Evolutionary conservation across 1,140 invertebrate genomes (phyloP), one percentile per base, ranked within the genome.

Genomic region (Pogonomyrmex barbatus): DNA sequence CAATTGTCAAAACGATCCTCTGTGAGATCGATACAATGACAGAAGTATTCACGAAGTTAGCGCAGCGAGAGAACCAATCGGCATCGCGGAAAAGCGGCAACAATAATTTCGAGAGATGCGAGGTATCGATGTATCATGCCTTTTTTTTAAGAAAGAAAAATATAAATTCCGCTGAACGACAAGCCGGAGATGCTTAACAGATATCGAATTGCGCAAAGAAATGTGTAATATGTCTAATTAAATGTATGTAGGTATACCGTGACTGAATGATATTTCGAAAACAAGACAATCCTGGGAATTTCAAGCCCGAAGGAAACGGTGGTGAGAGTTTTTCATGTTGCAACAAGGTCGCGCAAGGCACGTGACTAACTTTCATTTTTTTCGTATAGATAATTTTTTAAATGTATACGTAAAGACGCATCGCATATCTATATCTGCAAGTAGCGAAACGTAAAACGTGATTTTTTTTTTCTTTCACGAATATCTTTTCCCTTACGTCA

Each of bases 281-380:
- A 82, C 39, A 56, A 82, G 45, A 73, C 79, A 71, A 73, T 81
- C 62, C 47, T 81, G 77, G 36, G 77, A 81, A 70, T 68, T 54
- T 12, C 4, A 42, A 8, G n/a, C 1, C 9, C 12, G 39, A 3
- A 17, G 47, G 24, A 81, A 70, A 14, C 14, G 14, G 42, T 14
- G 75, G 24, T n/a, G 58, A 77, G 56, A 45, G 4, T 77, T 63
- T 77, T 62, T 77, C 58, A 33, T 39, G 47, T 79, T 52, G n/a
- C n/a, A 79, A 14, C 12, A 54, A 17, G 2, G 10, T 12, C 12
- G 17, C 33, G 24, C 24, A 45, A 62, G 30, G 36, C 30, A 77
- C 17, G 14, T 63, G 36, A 77, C 24, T 45, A 47, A 65, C 33
- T 79, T 67, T 67, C 47, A 63, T 47, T 67, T 67, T 24, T 79